phyloP scores from a whole-genome alignment of 64 coral and sea anemone species.

The Porites lutea region DNA sequence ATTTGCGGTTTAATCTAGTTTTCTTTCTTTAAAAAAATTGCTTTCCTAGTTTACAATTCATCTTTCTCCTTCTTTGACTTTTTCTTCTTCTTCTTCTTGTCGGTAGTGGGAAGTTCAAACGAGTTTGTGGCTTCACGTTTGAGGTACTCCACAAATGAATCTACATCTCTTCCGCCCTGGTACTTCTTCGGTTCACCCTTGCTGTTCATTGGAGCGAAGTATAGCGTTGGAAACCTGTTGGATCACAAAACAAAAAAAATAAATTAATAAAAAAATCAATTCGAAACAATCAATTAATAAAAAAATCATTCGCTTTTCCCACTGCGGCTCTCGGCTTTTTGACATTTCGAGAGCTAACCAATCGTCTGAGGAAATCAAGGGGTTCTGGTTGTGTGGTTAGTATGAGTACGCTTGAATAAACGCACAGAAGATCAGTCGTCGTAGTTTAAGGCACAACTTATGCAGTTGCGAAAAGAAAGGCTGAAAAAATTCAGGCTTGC shows the following conservation, averaged over 20 bases:
- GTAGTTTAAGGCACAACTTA: too few species aligned
- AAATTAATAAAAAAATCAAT: not conserved
- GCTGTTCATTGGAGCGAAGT: constrained; percentile 88
- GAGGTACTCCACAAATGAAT: constrained; percentile 88
- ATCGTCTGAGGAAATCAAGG: too few species aligned
- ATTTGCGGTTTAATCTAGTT: constrained; percentile 25
- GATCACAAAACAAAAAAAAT: not conserved
- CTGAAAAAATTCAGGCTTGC: too few species aligned
- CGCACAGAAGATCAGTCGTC: too few species aligned
- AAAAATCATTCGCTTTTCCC: too few species aligned
- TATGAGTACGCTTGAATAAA: too few species aligned
- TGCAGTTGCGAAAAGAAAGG: too few species aligned
- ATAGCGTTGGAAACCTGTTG: constrained; percentile 90
- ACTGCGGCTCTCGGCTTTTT: too few species aligned
- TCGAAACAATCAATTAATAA: not conserved
- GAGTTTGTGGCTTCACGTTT: constrained; percentile 86
- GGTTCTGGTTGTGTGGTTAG: too few species aligned
- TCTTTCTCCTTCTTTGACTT: constrained; percentile 53
- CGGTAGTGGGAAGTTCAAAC: constrained; percentile 58
- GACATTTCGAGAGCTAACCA: too few species aligned
- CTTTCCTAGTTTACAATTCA: constrained; percentile 23
- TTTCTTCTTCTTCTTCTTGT: constrained; percentile 74
- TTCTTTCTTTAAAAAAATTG: not conserved
- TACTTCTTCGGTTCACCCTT: constrained; percentile 93
- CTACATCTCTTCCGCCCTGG: constrained; percentile 76